These are phyloP conservation scores for Melanophora roralis DNA, from an alignment of 2,888 invertebrate species.

Conservation along the genomic window DNA sequence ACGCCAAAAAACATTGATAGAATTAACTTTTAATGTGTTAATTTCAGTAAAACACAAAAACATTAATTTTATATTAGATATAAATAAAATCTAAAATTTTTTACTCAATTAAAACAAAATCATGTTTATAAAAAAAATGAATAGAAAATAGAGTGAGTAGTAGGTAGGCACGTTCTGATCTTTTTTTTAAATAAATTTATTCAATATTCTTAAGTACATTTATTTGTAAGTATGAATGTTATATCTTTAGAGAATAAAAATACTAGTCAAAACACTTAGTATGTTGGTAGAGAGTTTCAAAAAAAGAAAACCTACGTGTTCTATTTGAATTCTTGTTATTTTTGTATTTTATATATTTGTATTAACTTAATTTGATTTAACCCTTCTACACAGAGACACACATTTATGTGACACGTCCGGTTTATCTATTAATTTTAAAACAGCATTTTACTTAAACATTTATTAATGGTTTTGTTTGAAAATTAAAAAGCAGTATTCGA, in stretches of 20 bases:
- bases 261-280: slow-evolving; percentile 21
- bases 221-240: slow-evolving; percentile 13
- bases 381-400: slow-evolving; percentile 9
- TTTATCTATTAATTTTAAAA: background rate
- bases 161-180: slow-evolving; percentile 44
- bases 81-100: slow-evolving; percentile 11
- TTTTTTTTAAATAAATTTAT: background rate
- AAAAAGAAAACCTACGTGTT: slow-evolving; percentile 51
- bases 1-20: background rate
- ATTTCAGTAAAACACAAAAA: background rate
- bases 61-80: slow-evolving; percentile 29
- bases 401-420: background rate
- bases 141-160: background rate
- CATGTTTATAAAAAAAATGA: background rate
- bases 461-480: background rate
- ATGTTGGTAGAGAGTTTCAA: slow-evolving; percentile 17
- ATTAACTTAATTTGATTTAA: slow-evolving; percentile 30
- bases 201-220: slow-evolving; percentile 20
- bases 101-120: too few species aligned
- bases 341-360: slow-evolving; percentile 9
- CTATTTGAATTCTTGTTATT: slow-evolving; percentile 16
- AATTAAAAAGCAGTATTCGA: background rate
- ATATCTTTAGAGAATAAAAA: slow-evolving; percentile 1
- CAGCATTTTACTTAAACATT: background rate
- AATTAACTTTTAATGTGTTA: slow-evolving; percentile 24